Evolutionary conservation across 37 sponge, comb jelly and placozoan genomes (phyloP).

Genomic region (Aphrocallistes beatrix): DNA sequence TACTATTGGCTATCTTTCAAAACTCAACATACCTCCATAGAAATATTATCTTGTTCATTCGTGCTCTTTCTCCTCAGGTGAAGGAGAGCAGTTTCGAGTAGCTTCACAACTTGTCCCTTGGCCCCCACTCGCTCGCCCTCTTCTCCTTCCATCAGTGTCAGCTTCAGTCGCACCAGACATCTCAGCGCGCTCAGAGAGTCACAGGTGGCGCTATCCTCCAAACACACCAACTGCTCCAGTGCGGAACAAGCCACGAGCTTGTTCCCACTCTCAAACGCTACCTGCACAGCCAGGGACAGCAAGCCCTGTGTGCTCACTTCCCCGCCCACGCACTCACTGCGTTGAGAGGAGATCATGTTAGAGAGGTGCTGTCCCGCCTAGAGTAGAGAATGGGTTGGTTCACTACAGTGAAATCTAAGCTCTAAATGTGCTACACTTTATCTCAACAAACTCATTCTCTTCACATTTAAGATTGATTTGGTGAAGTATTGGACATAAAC

Average conservation of each 20-base stretch:
- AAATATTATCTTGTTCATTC: background rate
- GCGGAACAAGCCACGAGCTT: constrained; percentile 24
- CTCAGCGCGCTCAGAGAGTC: background rate
- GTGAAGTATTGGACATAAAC: no score
- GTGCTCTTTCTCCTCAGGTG: background rate
- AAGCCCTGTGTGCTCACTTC: constrained; percentile 34
- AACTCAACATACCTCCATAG: background rate
- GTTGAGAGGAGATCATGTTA: background rate
- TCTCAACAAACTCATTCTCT: no score
- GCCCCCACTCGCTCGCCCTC: background rate
- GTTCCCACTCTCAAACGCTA: constrained; percentile 69
- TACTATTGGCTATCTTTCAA: no score
- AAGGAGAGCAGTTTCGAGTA: background rate
- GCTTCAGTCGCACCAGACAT: constrained; percentile 59
- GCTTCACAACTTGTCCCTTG: background rate
- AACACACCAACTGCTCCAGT: constrained; percentile 42
- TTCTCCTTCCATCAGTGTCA: constrained; percentile 36
- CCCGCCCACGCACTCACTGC: background rate
- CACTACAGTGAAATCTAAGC: no score
- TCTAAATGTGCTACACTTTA: no score
- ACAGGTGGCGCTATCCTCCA: background rate
- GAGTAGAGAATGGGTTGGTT: no score
- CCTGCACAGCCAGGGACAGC: constrained; percentile 65
- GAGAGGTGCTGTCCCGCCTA: background rate
- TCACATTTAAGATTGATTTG: no score